phyloP scores from a whole-genome alignment of 2,888 invertebrate genomes.

The Netelia melanura region DNA sequence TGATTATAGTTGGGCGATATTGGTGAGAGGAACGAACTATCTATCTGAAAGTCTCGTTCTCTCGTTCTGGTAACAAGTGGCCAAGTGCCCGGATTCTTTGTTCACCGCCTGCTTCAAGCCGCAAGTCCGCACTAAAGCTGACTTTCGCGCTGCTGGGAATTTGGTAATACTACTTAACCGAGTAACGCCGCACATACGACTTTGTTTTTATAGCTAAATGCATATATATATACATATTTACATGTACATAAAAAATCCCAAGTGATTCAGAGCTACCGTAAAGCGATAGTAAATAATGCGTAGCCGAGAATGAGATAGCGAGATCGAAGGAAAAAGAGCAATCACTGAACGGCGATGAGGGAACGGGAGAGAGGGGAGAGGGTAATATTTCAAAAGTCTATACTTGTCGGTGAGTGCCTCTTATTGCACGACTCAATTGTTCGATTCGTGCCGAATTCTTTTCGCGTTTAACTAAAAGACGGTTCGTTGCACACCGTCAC shows the following conservation, averaged over 20 bases:
- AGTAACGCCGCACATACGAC: constrained; percentile 20
- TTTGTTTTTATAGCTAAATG: neutral
- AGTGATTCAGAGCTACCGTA: constrained; percentile 24
- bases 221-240: neutral
- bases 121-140: constrained; percentile 23
- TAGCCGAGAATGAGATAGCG: neutral
- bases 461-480: constrained; percentile 30
- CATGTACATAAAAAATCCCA: neutral
- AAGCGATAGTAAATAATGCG: constrained; percentile 36
- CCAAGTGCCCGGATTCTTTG: constrained; percentile 22
- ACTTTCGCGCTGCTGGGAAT: constrained; percentile 64
- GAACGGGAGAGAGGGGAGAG: constrained; percentile 13
- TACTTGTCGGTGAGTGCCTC: constrained; percentile 10
- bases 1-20: neutral
- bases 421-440: constrained; percentile 45
- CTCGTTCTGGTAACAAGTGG: neutral
- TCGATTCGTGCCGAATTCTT: constrained; percentile 56
- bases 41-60: constrained; percentile 28
- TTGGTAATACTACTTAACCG: constrained; percentile 56
- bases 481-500: constrained; percentile 40
- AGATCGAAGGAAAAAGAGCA: neutral
- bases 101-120: constrained; percentile 44
- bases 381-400: constrained; percentile 56
- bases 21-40: constrained; percentile 14
- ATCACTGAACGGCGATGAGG: neutral